Evolutionary conservation across 35 echinoderm and acorn worm species (phyloP).

Genomic region (Diadema setosum): DNA sequence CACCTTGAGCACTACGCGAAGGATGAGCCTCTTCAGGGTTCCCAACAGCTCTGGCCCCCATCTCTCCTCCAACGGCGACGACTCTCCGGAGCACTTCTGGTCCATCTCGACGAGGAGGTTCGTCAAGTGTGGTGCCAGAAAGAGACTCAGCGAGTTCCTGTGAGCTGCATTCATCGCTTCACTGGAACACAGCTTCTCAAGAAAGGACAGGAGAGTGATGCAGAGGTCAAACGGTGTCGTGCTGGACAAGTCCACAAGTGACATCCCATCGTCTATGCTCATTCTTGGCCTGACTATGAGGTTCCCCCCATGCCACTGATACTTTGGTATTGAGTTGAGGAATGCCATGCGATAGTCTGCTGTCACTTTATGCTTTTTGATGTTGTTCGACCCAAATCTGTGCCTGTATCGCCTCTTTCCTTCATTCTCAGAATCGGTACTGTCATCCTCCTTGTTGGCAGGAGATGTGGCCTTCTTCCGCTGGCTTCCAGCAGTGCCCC

Average conservation of each 20-base stretch:
- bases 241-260: background rate
- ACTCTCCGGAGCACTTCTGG: background rate
- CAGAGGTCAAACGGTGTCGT: constrained; percentile 71
- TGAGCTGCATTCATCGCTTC: constrained; percentile 71
- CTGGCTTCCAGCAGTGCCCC: background rate
- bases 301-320: constrained; percentile 24
- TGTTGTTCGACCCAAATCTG: background rate
- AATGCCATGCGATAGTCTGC: constrained; percentile 10
- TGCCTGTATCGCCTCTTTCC: background rate
- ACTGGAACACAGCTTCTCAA: constrained; percentile 83
- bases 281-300: constrained; percentile 37
- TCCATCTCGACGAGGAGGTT: constrained; percentile 55
- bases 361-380: background rate
- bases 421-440: constrained; percentile 73
- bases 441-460: background rate
- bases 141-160: constrained; percentile 61
- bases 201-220: constrained; percentile 64
- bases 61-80: background rate
- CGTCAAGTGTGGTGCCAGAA: constrained; percentile 85
- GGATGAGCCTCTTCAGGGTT: constrained; percentile 69
- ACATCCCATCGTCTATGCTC: constrained; percentile 8
- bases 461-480: background rate
- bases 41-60: constrained; percentile 45
- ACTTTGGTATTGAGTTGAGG: constrained; percentile 19
- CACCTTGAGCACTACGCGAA: constrained; percentile 79